Conservation (phyloP, 2,797 vertebrate genomes). For the Denticeps clupeoides region DNA sequence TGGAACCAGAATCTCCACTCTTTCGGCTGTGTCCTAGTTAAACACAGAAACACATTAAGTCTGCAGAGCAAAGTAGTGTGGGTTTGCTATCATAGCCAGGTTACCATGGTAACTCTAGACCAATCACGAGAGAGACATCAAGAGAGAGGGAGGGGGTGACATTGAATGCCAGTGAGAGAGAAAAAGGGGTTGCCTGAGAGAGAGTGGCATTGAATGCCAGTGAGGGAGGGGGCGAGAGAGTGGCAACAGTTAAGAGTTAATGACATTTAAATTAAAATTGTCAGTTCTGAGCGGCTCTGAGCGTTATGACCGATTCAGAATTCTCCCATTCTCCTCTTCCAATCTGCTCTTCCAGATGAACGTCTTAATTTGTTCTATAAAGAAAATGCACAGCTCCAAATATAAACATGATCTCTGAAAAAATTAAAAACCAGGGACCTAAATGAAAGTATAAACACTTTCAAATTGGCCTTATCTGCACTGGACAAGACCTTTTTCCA, state of each 20-base stretch:
- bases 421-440: too few relatives aligned
- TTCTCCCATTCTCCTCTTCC: not conserved
- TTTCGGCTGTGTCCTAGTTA: slow-evolving; percentile 27
- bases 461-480: too few relatives aligned
- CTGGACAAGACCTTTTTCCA: too few relatives aligned
- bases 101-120: slow-evolving; percentile 38
- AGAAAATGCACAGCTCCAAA: too few relatives aligned
- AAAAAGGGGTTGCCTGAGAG: too few relatives aligned
- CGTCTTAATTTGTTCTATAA: too few relatives aligned
- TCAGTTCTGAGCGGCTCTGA: not conserved
- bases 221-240: not conserved
- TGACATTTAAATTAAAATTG: not conserved
- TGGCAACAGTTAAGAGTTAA: not conserved
- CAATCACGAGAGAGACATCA: slow-evolving; percentile 20
- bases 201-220: too few relatives aligned
- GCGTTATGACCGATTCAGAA: not conserved
- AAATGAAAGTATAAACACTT: too few relatives aligned
- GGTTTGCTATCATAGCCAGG: slow-evolving; percentile 29
- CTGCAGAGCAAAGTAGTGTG: slow-evolving; percentile 28
- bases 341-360: too few relatives aligned
- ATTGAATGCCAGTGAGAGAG: slow-evolving; percentile 28
- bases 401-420: too few relatives aligned
- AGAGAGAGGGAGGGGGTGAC: slow-evolving; percentile 23
- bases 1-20: too few relatives aligned
- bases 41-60: slow-evolving; percentile 18